Base-by-base conservation (phyloP, 2,113 vertebrate genomes). In the Grantiella picta region DNA sequence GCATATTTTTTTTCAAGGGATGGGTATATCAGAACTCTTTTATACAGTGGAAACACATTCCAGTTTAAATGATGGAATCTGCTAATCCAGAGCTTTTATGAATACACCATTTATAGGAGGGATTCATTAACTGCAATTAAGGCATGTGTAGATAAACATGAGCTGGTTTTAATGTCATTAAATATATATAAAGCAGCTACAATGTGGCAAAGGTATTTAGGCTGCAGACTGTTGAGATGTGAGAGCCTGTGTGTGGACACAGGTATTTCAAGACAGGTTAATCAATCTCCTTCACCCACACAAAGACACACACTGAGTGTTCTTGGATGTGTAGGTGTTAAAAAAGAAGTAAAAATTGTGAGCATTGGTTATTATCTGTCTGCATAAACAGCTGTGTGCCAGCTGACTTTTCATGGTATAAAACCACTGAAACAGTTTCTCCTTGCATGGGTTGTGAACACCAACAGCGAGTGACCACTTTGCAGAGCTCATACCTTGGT, bases 401-500 rank as follows among this genome's bases (percentile, higher is more conserved):
- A 70, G 31, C 14, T 79, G 79, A 45, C 7, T 21, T 28, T 33
- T 9, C 6, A 2, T 22, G 29, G 40, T 2, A 11, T 19, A 12
- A 73, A 50, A n/a, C 2, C 50, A 42, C 12, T 24, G 6, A 42
- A 63, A 69, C 4, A 33, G 4, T 15, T 59, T n/a, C 10, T 64
- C 44, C 31, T 31, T 5, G 15, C 0, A 0, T 2, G 33, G 9
- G 44, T 15, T 61, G 3, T 4, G 59, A n/a, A 15, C 27, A 4
- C 8, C 0, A 7, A 8, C 8, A 36, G 33, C 24, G 8, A 57
- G 15, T 0, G 12, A 4, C 5, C 0, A 1, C 29, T 18, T 24
- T 49, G 36, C 65, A 27, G 7, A 2, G 8, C 29, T 54, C 15
- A 9, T 96, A 99, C 99, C 99, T 99, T 99, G 0, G 99, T 99